Evolutionary conservation across 1,140 invertebrate species (phyloP), one percentile per base, ranked within the genome.

Genomic region (Ylistrum balloti): DNA sequence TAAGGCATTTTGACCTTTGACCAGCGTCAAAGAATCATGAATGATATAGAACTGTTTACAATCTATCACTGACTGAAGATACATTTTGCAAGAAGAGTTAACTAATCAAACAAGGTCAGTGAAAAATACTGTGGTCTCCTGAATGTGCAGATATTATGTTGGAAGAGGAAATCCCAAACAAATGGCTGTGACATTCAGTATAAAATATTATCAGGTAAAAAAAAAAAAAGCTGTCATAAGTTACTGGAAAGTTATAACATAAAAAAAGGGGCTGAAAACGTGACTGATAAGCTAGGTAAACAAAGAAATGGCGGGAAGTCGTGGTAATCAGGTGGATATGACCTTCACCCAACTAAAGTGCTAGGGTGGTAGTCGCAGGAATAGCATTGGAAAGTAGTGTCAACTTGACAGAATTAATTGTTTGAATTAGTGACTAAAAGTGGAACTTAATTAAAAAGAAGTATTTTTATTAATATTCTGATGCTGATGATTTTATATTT

Each of bases 201-300:
- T n/a, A n/a, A n/a, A n/a, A 13, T 13, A 38, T 38, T 38, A 38
- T 13, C 41, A 45, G 17, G n/a, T 74, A 74, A 74, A 74, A 74
- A 74, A 22, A 74, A 74, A 28, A 13, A 7, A 3, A 28, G 9
- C 41, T 74, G 56, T 28, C 56, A 3, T 28, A n/a, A 28, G 56
- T n/a, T 28, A 74, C 56, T 5, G 22, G 56, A 28, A 28, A 74
- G 56, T 28, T 9, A 17, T 74, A 74, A 13, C 35, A 38, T 13
- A 38, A 38, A 38, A 38, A 5, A 5, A 9, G 56, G 17, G 22
- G 28, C n/a, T 28, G 56, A 45, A 38, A 45, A 45, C 41, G n/a
- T 74, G 56, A 74, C 56, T 28, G 56, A 74, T 74, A 74, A 74
- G 56, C 56, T 74, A 74, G 56, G 56, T n/a, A 74, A 74, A 74